Evolutionary conservation across 2,797 vertebrate genomes (phyloP).

Genomic region (Neosilurus hyrtlii): DNA sequence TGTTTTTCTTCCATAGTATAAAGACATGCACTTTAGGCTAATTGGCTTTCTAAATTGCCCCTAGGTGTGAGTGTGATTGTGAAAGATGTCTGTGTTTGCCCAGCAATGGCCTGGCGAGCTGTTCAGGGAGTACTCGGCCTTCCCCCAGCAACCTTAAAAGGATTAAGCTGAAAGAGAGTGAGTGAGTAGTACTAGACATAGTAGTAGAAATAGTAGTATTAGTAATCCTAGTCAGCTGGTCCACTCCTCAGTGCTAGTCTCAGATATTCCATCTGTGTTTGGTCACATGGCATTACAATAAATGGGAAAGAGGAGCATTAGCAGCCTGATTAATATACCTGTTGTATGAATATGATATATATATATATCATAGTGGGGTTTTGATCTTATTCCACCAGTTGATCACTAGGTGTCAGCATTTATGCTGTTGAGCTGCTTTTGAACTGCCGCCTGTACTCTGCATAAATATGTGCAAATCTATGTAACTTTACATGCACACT

Average conservation of each 20-base stretch:
- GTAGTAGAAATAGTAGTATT: background rate
- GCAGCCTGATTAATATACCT: background rate
- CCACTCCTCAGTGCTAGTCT: no score
- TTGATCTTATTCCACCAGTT: background rate
- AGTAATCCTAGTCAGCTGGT: background rate
- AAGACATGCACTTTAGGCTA: no score
- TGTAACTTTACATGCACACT: background rate
- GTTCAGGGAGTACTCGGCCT: no score
- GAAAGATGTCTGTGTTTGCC: no score
- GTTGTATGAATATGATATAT: background rate
- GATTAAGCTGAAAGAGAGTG: no score
- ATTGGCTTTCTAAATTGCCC: no score
- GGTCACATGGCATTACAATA: background rate
- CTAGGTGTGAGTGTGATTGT: no score
- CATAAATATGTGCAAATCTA: background rate
- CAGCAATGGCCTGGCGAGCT: no score
- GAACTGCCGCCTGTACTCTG: background rate
- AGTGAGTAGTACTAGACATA: no score
- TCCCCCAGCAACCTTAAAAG: no score
- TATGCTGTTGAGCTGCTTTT: background rate
- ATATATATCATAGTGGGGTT: background rate
- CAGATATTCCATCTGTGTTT: background rate
- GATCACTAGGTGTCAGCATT: conserved; percentile 28
- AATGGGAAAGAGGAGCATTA: background rate
- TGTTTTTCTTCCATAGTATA: no score